phyloP scores from a whole-genome alignment of 2,113 vertebrate genomes.

The Ursus arctos region DNA sequence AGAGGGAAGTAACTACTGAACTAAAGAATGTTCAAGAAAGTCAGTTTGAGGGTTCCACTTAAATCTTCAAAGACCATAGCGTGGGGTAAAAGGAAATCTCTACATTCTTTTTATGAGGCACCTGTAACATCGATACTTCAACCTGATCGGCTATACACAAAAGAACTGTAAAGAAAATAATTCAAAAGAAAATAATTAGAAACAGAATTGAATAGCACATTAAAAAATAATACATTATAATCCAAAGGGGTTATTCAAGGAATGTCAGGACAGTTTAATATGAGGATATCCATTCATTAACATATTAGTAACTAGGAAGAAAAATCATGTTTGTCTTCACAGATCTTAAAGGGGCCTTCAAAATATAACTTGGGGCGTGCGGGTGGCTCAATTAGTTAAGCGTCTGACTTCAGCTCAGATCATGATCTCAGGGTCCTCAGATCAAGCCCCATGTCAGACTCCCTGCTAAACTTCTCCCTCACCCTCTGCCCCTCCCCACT shows the following conservation, averaged over 20 bases:
- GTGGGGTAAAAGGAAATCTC: background rate
- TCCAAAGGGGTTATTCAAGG: background rate
- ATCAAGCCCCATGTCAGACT: background rate
- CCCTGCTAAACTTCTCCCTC: background rate
- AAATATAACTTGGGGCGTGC: background rate
- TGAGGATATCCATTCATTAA: background rate
- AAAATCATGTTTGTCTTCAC: conserved; percentile 35
- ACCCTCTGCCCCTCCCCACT: background rate
- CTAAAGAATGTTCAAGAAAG: background rate
- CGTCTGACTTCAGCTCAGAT: no score
- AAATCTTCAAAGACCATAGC: background rate
- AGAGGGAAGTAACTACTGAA: background rate
- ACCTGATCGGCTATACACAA: background rate
- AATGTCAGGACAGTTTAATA: background rate
- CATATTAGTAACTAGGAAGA: background rate
- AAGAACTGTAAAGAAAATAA: background rate
- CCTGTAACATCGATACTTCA: background rate
- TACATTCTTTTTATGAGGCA: background rate
- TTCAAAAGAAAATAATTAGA: conserved; percentile 10
- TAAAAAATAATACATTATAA: background rate
- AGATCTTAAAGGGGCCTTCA: conserved; percentile 4
- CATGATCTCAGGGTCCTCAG: background rate
- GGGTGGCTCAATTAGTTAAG: no score
- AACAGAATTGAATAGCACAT: background rate
- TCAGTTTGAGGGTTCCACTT: background rate